These are phyloP conservation scores for Rhimphoctona megacephalus DNA, from an alignment of 2,888 invertebrate genomes.

Conservation along the genomic window DNA sequence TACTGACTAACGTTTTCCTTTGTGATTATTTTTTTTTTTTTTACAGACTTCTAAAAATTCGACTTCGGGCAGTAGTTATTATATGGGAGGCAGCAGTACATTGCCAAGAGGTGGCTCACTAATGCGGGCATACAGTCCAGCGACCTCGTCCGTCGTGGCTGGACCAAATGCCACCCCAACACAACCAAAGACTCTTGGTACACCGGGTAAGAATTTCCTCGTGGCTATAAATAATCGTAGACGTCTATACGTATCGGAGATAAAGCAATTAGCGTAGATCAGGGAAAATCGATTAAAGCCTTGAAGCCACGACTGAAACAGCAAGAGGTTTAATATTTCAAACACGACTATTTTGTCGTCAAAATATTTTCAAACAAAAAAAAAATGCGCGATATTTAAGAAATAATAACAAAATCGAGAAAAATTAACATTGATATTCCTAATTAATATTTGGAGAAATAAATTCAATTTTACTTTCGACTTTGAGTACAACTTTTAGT, in stretches of 20 bases:
- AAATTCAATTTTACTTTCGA: neutral
- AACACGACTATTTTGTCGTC: neutral
- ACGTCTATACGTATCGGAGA: neutral
- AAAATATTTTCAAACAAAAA: neutral
- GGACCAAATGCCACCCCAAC: constrained; percentile 79
- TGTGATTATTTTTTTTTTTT: constrained; percentile 17
- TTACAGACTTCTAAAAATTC: constrained; percentile 86
- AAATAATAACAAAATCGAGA: no score
- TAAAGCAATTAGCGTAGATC: constrained; percentile 1
- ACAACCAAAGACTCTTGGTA: constrained; percentile 79
- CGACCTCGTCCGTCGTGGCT: constrained; percentile 83
- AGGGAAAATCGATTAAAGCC: constrained; percentile 13
- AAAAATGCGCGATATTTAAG: neutral
- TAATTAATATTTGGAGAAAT: neutral
- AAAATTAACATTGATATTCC: neutral
- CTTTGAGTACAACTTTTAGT: neutral
- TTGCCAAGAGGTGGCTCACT: constrained; percentile 89
- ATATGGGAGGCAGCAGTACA: constrained; percentile 90
- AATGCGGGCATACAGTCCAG: constrained; percentile 90
- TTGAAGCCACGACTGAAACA: neutral
- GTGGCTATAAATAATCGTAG: constrained; percentile 5
- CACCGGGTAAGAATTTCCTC: constrained; percentile 78
- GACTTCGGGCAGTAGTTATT: constrained; percentile 87
- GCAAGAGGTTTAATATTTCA: neutral
- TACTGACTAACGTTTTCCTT: neutral